Percentiles rank a stretch among this genome's conserved stretches.
These are phyloP conservation scores for Varanus salvator DNA, from an alignment of 2,113 vertebrate genomes.

Conservation along the genomic window DNA sequence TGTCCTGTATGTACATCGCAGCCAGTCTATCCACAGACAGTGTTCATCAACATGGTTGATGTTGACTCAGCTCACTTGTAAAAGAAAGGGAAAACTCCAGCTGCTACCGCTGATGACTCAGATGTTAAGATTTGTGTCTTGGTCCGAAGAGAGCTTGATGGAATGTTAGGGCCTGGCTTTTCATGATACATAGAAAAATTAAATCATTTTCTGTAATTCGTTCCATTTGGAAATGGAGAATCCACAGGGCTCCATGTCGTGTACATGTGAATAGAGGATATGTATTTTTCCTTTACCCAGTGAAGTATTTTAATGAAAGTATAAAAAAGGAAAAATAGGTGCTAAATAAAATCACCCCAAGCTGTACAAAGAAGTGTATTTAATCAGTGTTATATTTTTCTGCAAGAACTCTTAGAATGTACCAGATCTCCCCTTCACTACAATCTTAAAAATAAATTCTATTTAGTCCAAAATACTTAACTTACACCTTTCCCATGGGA, in stretches of 20 bases:
- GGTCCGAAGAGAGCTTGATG: no score
- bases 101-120: not conserved
- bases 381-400: slow-evolving; percentile 38
- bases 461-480: not conserved
- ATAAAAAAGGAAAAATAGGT: not conserved
- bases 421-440: slow-evolving; percentile 1
- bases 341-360: not conserved
- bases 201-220: not conserved
- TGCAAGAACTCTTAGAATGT: slow-evolving; percentile 33
- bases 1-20: not conserved
- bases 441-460: not conserved
- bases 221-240: not conserved
- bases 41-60: not conserved
- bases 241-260: not conserved
- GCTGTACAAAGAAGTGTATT: not conserved
- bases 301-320: not conserved
- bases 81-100: not conserved
- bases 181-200: not conserved
- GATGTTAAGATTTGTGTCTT: not conserved
- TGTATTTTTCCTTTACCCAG: not conserved
- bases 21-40: not conserved
- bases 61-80: not conserved
- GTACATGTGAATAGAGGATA: not conserved
- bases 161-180: not conserved
- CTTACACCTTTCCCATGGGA: slow-evolving; percentile 17